Evolutionary conservation across 2,797 vertebrate genomes (phyloP).

Genomic region (Myotis myotis): DNA sequence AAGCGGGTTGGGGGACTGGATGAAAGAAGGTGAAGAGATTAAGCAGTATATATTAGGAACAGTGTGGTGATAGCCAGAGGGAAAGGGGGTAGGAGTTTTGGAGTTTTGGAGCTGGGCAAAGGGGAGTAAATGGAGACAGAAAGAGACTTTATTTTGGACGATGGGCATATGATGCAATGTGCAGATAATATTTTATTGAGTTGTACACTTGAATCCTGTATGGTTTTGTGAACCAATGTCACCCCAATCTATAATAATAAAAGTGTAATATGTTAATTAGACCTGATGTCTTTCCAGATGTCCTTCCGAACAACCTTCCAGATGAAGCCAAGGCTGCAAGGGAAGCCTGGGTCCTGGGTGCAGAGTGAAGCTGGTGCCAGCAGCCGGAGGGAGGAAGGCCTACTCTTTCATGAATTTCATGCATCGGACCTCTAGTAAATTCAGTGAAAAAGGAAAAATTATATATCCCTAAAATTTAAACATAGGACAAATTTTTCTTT

Average conservation of each 20-base stretch:
- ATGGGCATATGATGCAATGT: neutral
- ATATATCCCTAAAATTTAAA: slow-evolving; percentile 74
- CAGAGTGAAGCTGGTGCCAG: no score
- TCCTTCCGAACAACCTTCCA: no score
- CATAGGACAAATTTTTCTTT: slow-evolving; percentile 58
- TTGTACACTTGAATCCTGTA: neutral
- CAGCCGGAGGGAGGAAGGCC: no score
- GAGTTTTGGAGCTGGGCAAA: neutral
- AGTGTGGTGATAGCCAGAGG: neutral
- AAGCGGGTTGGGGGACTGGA: neutral
- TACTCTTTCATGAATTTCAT: no score
- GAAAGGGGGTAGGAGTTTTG: neutral
- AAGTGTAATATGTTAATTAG: no score
- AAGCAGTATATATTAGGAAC: neutral
- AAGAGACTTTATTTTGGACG: neutral
- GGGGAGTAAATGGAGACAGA: neutral
- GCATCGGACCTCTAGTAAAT: neutral
- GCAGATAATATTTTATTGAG: neutral
- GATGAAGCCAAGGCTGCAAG: no score
- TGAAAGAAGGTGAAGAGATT: neutral
- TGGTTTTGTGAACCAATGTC: neutral
- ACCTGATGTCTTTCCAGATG: no score
- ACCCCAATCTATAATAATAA: neutral
- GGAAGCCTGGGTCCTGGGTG: no score
- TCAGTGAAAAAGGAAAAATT: slow-evolving; percentile 43